Evolutionary conservation across 1,140 invertebrate species (phyloP), one percentile per base, ranked within the genome.

Genomic region (Trichonephila clavipes): DNA sequence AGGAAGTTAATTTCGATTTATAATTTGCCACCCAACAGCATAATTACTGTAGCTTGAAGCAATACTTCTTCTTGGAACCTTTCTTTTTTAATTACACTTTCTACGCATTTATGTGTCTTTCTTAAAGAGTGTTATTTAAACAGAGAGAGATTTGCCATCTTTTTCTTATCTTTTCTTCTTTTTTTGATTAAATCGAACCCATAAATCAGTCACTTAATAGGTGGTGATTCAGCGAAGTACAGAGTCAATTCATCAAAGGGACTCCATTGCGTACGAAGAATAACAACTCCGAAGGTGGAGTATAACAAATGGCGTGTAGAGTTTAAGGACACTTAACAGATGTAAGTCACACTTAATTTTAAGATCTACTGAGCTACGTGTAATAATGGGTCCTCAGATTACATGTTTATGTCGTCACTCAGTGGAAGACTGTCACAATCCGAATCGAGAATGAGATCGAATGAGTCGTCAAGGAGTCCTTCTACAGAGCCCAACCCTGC

Each of bases 361-460:
- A 77, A 77, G 72, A 77, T 40, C 59, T 61, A 28, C 19, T 87
- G 85, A 87, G 51, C 59, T 62, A 87, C 85, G 85, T 62, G 59
- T 62, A 87, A 61, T 87, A 87, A 87, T 87, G 19, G 59, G 44
- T 34, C 66, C 34, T 58, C 44, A 40, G 88, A 90, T 87, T 92
- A 92, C 77, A 93, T 51, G 44, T 87, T 93, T 61, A 88, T 86
- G 58, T 94, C 94, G 61, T 94, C 91, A 90, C 94, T 94, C 19
- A 94, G 69, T 14, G 92, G 88, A 18, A 95, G 59, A 61, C 93
- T 94, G 64, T 95, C 94, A 66, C 92, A 92, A 64, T 95, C 94
- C 19, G 94, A 94, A 40, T 94, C 93, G 0, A 95, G 90, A 51
- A 95, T 87, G 58, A 95, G 86, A 64, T 88, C 86, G 34, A 94